Evolutionary conservation across 2,797 vertebrate genomes (phyloP).

Genomic region (Numenius phaeopus): DNA sequence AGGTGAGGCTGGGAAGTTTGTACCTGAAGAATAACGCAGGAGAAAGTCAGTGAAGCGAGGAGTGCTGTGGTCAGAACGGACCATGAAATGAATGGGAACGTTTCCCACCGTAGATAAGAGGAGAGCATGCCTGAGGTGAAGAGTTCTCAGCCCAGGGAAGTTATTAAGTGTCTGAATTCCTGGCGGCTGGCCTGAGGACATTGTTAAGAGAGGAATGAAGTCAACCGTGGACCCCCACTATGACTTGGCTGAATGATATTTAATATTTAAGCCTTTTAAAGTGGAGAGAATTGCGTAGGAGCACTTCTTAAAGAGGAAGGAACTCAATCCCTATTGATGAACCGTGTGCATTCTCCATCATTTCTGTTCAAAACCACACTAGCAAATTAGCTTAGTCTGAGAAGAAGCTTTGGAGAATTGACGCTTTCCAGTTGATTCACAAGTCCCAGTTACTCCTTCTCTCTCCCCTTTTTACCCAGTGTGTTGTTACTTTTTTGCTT

Average conservation of each 20-base stretch:
- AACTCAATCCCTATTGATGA: neutral
- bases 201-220: conserved; percentile 27
- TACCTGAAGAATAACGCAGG: neutral
- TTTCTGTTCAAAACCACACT: neutral
- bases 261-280: conserved; percentile 40
- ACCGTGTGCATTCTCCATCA: neutral
- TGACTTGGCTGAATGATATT: conserved; percentile 4
- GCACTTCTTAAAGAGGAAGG: neutral
- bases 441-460: neutral
- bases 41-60: neutral
- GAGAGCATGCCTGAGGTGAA: neutral
- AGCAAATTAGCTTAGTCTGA: neutral
- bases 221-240: neutral
- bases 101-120: neutral
- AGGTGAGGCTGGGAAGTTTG: neutral
- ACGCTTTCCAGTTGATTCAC: neutral
- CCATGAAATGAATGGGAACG: neutral
- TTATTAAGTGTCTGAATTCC: conserved; percentile 19
- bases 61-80: neutral
- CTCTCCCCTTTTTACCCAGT: neutral
- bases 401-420: neutral
- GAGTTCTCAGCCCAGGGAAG: conserved; percentile 29
- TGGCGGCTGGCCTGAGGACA: conserved; percentile 9
- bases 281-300: neutral
- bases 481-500: neutral